Evolutionary conservation across 2,888 invertebrate species (phyloP).

Genomic region (Aphrophora alni): DNA sequence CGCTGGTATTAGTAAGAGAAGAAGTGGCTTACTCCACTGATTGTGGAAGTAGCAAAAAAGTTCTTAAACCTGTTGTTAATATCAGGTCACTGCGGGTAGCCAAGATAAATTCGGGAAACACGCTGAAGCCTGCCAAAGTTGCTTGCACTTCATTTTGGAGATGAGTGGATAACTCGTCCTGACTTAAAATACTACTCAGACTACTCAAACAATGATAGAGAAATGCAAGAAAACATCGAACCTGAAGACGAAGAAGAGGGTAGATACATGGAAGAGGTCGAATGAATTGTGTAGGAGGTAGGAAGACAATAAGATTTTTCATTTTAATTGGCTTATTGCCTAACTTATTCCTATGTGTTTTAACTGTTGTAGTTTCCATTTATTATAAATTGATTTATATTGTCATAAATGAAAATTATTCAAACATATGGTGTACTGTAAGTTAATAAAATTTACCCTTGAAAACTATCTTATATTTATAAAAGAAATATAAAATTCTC

Average conservation of each 20-base stretch:
- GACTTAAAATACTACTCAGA: conserved; percentile 2
- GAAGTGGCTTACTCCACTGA: conserved; percentile 27
- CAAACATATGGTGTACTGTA: conserved; percentile 21
- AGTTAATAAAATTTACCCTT: conserved; percentile 23
- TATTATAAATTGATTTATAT: conserved; percentile 22
- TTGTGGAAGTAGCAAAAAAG: conserved; percentile 21
- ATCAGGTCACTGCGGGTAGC: conserved; percentile 19
- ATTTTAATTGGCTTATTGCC: not conserved
- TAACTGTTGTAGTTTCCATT: not conserved
- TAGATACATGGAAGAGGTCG: not conserved
- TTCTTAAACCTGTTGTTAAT: conserved; percentile 25
- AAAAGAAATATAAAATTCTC: not conserved
- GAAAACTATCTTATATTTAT: conserved; percentile 19
- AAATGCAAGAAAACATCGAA: conserved; percentile 11
- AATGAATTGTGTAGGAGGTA: not conserved
- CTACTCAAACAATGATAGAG: not conserved
- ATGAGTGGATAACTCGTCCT: conserved; percentile 19
- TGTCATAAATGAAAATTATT: conserved; percentile 29
- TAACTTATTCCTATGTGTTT: conserved; percentile 18
- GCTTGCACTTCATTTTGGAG: conserved; percentile 27
- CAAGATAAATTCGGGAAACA: conserved; percentile 22
- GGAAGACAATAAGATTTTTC: not conserved
- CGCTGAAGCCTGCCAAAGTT: conserved; percentile 27
- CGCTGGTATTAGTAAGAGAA: conserved; percentile 17
- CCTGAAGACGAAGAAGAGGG: conserved; percentile 13